Evolutionary conservation across 2,113 vertebrate genomes (phyloP).

Genomic region (Quiscalus mexicanus): DNA sequence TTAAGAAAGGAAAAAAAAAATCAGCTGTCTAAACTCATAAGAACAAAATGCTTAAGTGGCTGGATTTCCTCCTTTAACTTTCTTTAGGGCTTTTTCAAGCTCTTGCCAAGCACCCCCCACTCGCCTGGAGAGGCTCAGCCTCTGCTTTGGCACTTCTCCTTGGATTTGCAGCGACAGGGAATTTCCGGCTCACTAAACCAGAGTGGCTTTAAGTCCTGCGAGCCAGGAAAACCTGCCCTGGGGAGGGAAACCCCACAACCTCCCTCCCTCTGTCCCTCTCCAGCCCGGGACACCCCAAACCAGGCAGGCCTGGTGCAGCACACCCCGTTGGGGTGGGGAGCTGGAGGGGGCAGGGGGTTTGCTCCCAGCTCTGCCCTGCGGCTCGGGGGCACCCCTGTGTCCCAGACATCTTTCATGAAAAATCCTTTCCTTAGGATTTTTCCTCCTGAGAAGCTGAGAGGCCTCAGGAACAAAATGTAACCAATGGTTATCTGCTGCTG

Average conservation of each 20-base stretch:
- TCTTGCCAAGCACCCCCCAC: not conserved
- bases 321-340: not conserved
- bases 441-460: no score
- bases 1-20: not conserved
- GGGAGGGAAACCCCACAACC: not conserved
- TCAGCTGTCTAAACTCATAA: not conserved
- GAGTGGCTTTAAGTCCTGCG: not conserved
- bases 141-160: not conserved
- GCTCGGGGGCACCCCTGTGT: no score
- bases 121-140: not conserved
- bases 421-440: no score
- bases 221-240: not conserved
- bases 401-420: no score
- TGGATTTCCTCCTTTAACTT: constrained; percentile 31
- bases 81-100: constrained; percentile 6
- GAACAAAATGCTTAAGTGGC: not conserved
- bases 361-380: not conserved
- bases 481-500: no score
- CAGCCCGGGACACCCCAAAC: not conserved
- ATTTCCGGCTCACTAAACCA: not conserved
- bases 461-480: no score
- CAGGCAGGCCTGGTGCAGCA: not conserved
- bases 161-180: not conserved
- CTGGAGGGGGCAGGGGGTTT: fast-evolving
- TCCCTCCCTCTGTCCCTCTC: not conserved